Evolutionary conservation across 2,113 vertebrate species (phyloP).

Genomic region (Anolis sagrei): DNA sequence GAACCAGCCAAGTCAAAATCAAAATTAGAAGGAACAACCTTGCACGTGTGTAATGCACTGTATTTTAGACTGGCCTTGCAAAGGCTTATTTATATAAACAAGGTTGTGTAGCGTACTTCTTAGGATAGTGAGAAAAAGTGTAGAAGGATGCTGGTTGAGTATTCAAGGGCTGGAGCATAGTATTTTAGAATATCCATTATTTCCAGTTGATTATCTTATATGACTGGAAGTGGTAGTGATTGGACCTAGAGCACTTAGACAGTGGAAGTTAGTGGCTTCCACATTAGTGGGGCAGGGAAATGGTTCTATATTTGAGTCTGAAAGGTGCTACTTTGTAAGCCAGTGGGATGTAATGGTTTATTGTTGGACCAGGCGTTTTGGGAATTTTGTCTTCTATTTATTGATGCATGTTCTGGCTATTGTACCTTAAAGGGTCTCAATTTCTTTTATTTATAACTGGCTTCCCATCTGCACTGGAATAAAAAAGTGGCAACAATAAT

Average conservation of each 20-base stretch:
- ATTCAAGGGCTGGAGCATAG: background rate
- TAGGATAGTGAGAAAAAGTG: constrained; percentile 36
- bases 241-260: too few relatives aligned
- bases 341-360: too few relatives aligned
- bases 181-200: background rate
- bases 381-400: background rate
- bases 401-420: background rate
- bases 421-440: background rate
- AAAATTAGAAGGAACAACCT: constrained; percentile 14
- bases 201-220: background rate
- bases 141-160: background rate
- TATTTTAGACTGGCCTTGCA: background rate
- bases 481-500: background rate
- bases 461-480: background rate
- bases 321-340: too few relatives aligned
- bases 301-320: too few relatives aligned
- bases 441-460: background rate
- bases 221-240: too few relatives aligned
- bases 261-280: too few relatives aligned
- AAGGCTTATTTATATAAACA: constrained; percentile 31
- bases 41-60: background rate
- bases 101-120: constrained; percentile 33
- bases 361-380: too few relatives aligned
- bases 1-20: background rate
- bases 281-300: too few relatives aligned